Conservation (phyloP, 2,888 invertebrate species). For the Acrobasis repandana region DNA sequence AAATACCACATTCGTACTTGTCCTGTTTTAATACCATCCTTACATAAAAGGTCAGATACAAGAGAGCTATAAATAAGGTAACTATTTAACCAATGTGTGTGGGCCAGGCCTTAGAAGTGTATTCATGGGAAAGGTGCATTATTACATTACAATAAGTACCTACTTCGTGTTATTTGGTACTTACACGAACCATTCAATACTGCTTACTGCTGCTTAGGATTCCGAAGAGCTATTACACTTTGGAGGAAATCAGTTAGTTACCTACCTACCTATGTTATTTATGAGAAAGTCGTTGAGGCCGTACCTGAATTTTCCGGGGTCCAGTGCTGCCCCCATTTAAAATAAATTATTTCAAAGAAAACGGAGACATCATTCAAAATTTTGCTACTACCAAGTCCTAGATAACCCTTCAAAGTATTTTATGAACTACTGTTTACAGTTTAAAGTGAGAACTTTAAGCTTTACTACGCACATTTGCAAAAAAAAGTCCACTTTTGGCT, state of each 20-base stretch:
- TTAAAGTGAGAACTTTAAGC: too few relatives aligned
- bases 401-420: too few relatives aligned
- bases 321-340: too few relatives aligned
- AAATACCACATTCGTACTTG: constrained; percentile 24
- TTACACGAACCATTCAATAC: constrained; percentile 25
- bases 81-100: constrained; percentile 78
- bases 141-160: constrained; percentile 46
- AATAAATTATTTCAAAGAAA: too few relatives aligned
- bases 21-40: constrained; percentile 32
- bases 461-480: too few relatives aligned
- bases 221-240: neutral
- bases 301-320: too few relatives aligned
- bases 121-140: constrained; percentile 62
- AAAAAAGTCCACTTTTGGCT: too few relatives aligned
- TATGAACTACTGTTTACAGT: too few relatives aligned
- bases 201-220: constrained; percentile 8
- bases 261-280: too few relatives aligned
- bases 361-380: too few relatives aligned
- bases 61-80: constrained; percentile 74
- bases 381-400: too few relatives aligned
- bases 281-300: neutral
- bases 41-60: constrained; percentile 66
- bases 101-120: constrained; percentile 64
- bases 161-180: constrained; percentile 56
- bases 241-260: neutral